A percentile compares a stretch with the other conserved stretches of the same genome.
phyloP scores from a whole-genome alignment of 1,140 invertebrate species.

The Zaprionus ghesquierei region DNA sequence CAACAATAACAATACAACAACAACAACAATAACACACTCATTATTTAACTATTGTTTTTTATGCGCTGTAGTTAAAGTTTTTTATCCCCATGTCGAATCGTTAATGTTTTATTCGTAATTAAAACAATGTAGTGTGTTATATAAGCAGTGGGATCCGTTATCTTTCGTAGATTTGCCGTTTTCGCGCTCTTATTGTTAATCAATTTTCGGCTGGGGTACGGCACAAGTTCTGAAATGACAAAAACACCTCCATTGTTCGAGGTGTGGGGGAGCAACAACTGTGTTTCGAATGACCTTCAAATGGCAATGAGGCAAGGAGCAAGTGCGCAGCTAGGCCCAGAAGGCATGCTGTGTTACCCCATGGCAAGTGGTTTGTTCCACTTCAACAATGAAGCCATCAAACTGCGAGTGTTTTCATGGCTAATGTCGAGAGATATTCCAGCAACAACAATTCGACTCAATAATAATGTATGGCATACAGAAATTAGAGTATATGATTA shows the following conservation, averaged over 20 bases:
- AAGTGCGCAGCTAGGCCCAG: constrained; percentile 38
- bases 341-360: constrained; percentile 14
- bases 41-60: constrained; percentile 4
- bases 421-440: constrained; percentile 25
- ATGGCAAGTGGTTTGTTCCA: constrained; percentile 35
- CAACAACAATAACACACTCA: constrained; percentile 10
- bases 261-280: background rate
- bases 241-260: constrained; percentile 10
- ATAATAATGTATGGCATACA: constrained; percentile 65
- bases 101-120: background rate
- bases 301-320: constrained; percentile 62
- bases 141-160: background rate
- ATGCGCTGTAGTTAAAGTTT: background rate
- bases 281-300: constrained; percentile 51
- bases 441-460: constrained; percentile 59
- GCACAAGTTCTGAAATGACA: constrained; percentile 38
- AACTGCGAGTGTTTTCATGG: constrained; percentile 61
- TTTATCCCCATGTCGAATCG: background rate
- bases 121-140: background rate
- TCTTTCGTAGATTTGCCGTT: background rate
- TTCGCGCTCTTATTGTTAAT: constrained; percentile 1
- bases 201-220: constrained; percentile 10
- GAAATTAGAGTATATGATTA: constrained; percentile 69
- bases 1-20: background rate
- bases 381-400: constrained; percentile 77